Base-by-base conservation (phyloP, 1,140 invertebrate species). In the Drosophila dunni region DNA sequence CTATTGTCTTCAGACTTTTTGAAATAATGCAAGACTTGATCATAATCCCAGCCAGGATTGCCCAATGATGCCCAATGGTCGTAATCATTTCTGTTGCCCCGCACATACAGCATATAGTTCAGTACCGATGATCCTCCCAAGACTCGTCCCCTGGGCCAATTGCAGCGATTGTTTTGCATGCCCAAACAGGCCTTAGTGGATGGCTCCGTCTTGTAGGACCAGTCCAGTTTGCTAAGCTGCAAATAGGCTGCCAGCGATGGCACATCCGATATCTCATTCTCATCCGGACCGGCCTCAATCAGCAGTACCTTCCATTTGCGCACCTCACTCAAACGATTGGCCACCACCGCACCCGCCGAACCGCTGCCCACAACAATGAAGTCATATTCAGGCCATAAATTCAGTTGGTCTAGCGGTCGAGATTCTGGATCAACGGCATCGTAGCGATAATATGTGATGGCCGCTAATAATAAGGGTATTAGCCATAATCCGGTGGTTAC, bases 61-160 rank as follows among this genome's bases (percentile, higher is more conserved):
- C 98, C 98, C 24, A 95, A 81, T 9, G 95, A 94, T 67, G 97
- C 96, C 98, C 98, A 99, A 33, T 95, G 93, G 86, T 99, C 97
- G 85, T 98, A 99, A 88, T 99, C 98, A 36, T 94, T 93, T 75
- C 93, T 94, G 92, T 96, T 94, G 50, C 96, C 98, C 72, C 98
- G 93, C 6, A 92, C 97, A 91, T 99, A 99, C 0, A 98, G 94
- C 98, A 99, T 98, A 79, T 98, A 98, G 91, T 99, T 99, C 0
- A 99, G 93, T 0, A 97, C 97, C 48, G 96, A 97, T 0, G 97
- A 97, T 0, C 98, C 98, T 1, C 98, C 98, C 0, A 98, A 93
- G 0, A 97, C 96, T 88, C 97, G 97, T 9, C 96, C 97, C 42
- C 96, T 92, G 0, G 97, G 96, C 96, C 96, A 97, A 81, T 96